phyloP scores from a whole-genome alignment of 2,888 invertebrate species.

The Melanchra persicariae region DNA sequence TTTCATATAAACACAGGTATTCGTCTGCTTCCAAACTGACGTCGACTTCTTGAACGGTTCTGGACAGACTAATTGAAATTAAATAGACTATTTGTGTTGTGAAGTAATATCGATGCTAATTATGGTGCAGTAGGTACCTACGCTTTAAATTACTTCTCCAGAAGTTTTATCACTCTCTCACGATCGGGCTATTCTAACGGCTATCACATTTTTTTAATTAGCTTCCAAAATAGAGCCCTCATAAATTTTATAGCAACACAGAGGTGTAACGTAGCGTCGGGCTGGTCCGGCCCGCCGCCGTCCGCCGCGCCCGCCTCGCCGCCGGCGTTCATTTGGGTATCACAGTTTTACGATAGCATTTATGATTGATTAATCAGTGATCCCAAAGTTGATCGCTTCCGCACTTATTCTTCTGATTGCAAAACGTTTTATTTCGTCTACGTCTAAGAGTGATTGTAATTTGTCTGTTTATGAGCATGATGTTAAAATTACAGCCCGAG shows the following conservation, averaged over 20 bases:
- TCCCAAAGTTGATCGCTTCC: conserved; percentile 83
- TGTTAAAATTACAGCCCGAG: conserved; percentile 58
- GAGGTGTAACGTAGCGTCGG: conserved; percentile 78
- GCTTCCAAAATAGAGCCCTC: conserved; percentile 87
- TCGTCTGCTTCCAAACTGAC: conserved; percentile 40
- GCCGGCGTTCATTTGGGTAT: conserved; percentile 78
- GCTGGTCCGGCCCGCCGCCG: conserved; percentile 66
- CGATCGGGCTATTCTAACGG: conserved; percentile 84
- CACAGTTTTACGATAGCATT: conserved; percentile 82
- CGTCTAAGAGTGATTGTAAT: conserved; percentile 64
- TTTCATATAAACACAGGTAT: conserved; percentile 43
- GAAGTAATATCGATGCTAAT: conserved; percentile 64
- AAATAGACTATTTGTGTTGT: conserved; percentile 44
- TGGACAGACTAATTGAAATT: conserved; percentile 10
- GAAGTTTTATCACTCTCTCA: conserved; percentile 87
- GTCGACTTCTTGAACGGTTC: neutral
- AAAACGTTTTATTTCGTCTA: conserved; percentile 73
- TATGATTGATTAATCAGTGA: conserved; percentile 86
- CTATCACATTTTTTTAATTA: conserved; percentile 87
- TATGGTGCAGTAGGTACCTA: conserved; percentile 68
- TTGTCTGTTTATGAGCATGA: conserved; percentile 64
- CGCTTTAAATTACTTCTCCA: conserved; percentile 75
- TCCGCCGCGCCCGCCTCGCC: conserved; percentile 68
- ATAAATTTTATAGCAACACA: conserved; percentile 88
- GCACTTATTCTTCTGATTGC: conserved; percentile 82